Evolutionary conservation across 2,888 invertebrate genomes (phyloP).

Genomic region (Slavum lentiscoides): DNA sequence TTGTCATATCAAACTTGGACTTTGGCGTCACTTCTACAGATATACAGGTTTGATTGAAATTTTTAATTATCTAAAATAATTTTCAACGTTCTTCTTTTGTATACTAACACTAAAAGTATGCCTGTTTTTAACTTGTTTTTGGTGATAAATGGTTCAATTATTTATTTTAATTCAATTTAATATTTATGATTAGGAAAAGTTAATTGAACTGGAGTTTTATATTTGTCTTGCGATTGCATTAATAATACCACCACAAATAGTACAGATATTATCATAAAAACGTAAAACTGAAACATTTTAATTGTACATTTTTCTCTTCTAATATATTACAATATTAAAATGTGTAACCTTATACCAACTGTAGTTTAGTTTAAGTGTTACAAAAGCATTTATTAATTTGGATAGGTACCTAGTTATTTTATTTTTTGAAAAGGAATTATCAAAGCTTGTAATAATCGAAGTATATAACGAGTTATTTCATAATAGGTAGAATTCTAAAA

Average conservation of each 20-base stretch:
- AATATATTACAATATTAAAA: too few relatives aligned
- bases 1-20: conserved; percentile 94
- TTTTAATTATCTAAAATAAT: background rate
- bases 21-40: conserved; percentile 97
- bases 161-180: conserved; percentile 5
- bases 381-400: background rate
- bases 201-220: background rate
- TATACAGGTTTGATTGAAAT: conserved; percentile 69
- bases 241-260: background rate
- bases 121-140: conserved; percentile 14
- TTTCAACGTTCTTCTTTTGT: background rate
- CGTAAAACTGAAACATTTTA: background rate
- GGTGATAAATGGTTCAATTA: background rate
- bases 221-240: background rate
- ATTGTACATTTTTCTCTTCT: background rate
- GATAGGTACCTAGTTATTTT: background rate
- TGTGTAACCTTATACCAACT: too few relatives aligned
- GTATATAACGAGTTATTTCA: background rate
- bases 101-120: background rate
- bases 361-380: too few relatives aligned
- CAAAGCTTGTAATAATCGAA: background rate
- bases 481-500: background rate
- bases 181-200: conserved; percentile 14
- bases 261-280: background rate
- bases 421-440: background rate